Percentiles rank a stretch among this genome's conserved stretches.
These are phyloP conservation scores for Apteryx mantelli DNA, from an alignment of 2,113 vertebrate species.

Conservation along the genomic window DNA sequence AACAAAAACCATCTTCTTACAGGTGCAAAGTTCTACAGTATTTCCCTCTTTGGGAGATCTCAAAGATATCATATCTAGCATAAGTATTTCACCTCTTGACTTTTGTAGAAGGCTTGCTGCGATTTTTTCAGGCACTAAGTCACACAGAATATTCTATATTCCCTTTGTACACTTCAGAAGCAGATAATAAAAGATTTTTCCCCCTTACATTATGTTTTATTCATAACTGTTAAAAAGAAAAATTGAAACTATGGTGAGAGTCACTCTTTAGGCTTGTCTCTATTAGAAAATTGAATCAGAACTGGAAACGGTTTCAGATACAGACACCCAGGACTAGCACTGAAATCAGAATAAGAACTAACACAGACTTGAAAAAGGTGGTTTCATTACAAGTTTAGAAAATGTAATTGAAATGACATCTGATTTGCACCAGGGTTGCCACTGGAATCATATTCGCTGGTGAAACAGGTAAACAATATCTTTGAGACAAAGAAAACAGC, in stretches of 20 bases:
- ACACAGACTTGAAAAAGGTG: not conserved
- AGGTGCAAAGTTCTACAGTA: not conserved
- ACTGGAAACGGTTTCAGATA: slow-evolving; percentile 30
- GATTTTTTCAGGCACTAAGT: slow-evolving; percentile 62
- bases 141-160: slow-evolving; percentile 60
- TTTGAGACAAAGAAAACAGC: not conserved
- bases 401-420: not conserved
- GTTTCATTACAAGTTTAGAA: not conserved
- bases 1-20: not conserved
- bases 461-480: not conserved
- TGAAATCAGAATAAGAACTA: slow-evolving; percentile 1
- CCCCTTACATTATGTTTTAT: slow-evolving; percentile 51
- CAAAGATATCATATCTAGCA: slow-evolving; percentile 30
- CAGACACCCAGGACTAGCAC: not conserved
- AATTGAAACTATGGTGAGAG: slow-evolving; percentile 43
- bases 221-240: slow-evolving; percentile 61
- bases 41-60: not conserved
- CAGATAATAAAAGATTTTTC: slow-evolving; percentile 49
- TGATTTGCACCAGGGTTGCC: not conserved
- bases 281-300: slow-evolving; percentile 49
- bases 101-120: slow-evolving; percentile 55
- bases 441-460: not conserved
- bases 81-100: slow-evolving; percentile 54
- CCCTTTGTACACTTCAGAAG: slow-evolving; percentile 60
- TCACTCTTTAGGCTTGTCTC: slow-evolving; percentile 22